Percentiles rank a stretch among this genome's conserved stretches.
Conservation (phyloP, 2,797 vertebrate species). For the Chrysocyon brachyurus region DNA sequence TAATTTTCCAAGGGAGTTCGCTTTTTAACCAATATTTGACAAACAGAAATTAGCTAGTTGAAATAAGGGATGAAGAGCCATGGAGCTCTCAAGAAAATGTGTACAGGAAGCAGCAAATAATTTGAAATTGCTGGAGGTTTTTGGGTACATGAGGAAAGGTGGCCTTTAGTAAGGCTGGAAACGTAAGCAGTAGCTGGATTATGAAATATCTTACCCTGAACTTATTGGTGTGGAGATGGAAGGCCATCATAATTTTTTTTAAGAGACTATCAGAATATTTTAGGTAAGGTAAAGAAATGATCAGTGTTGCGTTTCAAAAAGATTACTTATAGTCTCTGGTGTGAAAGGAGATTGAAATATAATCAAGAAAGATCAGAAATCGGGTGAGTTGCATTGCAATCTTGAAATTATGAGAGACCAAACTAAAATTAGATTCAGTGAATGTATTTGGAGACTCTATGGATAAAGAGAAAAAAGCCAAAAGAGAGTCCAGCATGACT, state of each 20-base stretch:
- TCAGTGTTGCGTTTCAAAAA: neutral
- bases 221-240: neutral
- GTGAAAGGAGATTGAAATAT: neutral
- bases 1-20: neutral
- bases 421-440: neutral
- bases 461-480: neutral
- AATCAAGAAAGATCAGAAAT: neutral
- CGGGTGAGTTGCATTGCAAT: neutral
- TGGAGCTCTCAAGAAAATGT: neutral
- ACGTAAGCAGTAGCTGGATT: neutral
- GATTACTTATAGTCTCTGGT: neutral
- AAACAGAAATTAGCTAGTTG: slow-evolving; percentile 10
- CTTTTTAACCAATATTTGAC: slow-evolving; percentile 50
- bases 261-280: neutral
- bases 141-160: neutral
- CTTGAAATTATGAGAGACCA: neutral
- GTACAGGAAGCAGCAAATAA: neutral
- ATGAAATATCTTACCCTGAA: neutral
- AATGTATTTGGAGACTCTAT: neutral
- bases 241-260: neutral
- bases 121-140: slow-evolving; percentile 17
- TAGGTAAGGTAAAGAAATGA: neutral
- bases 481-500: neutral
- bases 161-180: neutral
- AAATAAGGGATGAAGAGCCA: neutral